Percentiles rank a stretch among this genome's conserved stretches.
Conservation (phyloP, 2,113 vertebrate genomes). For the Bubo bubo region DNA sequence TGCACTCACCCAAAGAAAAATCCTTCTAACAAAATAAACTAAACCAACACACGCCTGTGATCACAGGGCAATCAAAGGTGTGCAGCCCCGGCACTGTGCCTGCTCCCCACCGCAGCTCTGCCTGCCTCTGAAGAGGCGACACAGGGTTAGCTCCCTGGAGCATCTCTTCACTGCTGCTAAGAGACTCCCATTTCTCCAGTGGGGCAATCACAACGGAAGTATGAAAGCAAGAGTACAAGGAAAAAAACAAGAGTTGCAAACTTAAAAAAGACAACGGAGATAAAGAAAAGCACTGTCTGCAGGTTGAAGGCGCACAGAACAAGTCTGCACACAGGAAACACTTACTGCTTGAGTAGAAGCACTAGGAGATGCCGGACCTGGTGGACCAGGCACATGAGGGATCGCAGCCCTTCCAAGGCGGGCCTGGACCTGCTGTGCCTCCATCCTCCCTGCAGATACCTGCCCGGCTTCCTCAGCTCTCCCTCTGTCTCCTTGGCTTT, state of each 20-base stretch:
- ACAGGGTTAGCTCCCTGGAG: not conserved
- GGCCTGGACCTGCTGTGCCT: not conserved
- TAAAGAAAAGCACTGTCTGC: not conserved
- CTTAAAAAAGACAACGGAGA: not conserved
- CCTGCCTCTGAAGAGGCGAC: not conserved
- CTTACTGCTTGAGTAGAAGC: not conserved
- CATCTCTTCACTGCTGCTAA: not conserved
- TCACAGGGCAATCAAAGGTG: not conserved
- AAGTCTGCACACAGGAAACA: not conserved
- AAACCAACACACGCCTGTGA: not conserved
- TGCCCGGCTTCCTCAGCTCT: not conserved
- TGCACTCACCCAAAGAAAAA: not conserved
- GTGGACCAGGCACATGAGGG: not conserved
- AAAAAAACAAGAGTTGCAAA: not conserved
- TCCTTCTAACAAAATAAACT: not conserved
- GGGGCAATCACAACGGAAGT: not conserved
- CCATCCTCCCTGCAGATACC: not conserved
- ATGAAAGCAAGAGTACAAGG: not conserved
- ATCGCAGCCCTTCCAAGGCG: not conserved
- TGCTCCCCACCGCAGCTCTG: not conserved
- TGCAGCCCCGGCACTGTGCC: fast-evolving
- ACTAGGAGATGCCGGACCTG: not conserved
- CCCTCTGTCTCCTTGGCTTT: not conserved
- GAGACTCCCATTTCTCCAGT: not conserved
- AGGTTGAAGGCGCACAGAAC: not conserved